Evolutionary conservation across 2,113 vertebrate species (phyloP), one percentile per base, ranked within the genome.

Genomic region (Garra rufa): DNA sequence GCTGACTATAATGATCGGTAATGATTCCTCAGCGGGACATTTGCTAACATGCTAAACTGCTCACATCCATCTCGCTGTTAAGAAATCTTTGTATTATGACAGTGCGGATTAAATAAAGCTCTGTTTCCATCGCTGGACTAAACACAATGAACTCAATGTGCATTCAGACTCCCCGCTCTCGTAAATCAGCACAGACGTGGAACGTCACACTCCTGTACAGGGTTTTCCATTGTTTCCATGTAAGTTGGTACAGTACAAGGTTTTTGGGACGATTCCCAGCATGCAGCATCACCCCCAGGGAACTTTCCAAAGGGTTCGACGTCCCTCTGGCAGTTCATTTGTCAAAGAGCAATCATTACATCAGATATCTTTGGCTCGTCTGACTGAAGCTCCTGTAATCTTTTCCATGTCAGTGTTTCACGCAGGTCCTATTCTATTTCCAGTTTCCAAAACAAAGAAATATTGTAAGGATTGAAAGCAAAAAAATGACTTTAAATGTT

Each of bases 301-400:
- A 76, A 14, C 1, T 76, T 52, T 76, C 48, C 26, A 2, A 75
- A 73, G 70, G 21, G 0, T 30, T 50, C 17, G 10, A n/a, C 9
- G 15, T 57, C 52, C 52, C 19, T 57, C 52, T n/a, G 52, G 21
- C 52, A n/a, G 24, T 21, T 52, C 1, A 76, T 76, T 14, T 34
- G 28, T 55, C 74, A 55, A 30, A 34, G 26, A 21, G 30, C 46
- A 3, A 21, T 76, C 28, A 76, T 34, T 76, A 76, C 74, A n/a
- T 76, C 69, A 73, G 34, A n/a, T 41, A 69, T 41, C 19, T 41
- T 69, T 69, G 65, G 65, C 65, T 69, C 9, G 65, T 38, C 9
- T 69, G 34, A 41, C 19, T 21, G 0, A 69, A 41, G 34, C 65
- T 5, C 34, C 30, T 17, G 4, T 15, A 21, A 10, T 6, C 0